Percentiles rank a stretch among this genome's conserved stretches.
Evolutionary conservation across 1,140 invertebrate species (phyloP).

Genomic region (Palaemon carinicauda): DNA sequence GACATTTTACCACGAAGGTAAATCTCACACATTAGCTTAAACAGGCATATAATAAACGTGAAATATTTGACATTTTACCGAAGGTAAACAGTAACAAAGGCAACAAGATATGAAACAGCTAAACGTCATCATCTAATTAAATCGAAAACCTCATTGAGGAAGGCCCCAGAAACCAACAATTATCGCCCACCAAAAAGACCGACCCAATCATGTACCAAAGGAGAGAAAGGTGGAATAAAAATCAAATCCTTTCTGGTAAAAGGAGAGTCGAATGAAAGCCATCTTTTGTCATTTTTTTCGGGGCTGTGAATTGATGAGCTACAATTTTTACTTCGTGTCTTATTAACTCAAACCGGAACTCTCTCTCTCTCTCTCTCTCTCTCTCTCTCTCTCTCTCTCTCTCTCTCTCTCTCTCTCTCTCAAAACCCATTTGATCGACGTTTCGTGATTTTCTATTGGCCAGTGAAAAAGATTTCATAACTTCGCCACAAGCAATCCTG

Average conservation of each 20-base stretch:
- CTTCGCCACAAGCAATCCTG: too few species aligned
- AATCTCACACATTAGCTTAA: too few species aligned
- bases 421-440: not conserved
- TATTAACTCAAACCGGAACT: not conserved
- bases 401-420: not conserved
- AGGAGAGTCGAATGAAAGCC: not conserved
- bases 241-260: not conserved
- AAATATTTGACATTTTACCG: too few species aligned
- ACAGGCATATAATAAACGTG: too few species aligned
- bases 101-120: too few species aligned
- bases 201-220: not conserved
- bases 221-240: not conserved
- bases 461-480: too few species aligned
- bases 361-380: not conserved
- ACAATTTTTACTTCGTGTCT: not conserved
- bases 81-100: too few species aligned
- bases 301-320: not conserved
- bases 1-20: too few species aligned
- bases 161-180: too few species aligned
- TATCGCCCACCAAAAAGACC: not conserved
- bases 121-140: too few species aligned
- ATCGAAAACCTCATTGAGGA: too few species aligned
- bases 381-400: conserved; percentile 9
- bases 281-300: not conserved
- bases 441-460: too few species aligned